Percentiles rank a stretch among this genome's conserved stretches.
Conservation (phyloP, 2,797 vertebrate genomes). For the Alauda arvensis region DNA sequence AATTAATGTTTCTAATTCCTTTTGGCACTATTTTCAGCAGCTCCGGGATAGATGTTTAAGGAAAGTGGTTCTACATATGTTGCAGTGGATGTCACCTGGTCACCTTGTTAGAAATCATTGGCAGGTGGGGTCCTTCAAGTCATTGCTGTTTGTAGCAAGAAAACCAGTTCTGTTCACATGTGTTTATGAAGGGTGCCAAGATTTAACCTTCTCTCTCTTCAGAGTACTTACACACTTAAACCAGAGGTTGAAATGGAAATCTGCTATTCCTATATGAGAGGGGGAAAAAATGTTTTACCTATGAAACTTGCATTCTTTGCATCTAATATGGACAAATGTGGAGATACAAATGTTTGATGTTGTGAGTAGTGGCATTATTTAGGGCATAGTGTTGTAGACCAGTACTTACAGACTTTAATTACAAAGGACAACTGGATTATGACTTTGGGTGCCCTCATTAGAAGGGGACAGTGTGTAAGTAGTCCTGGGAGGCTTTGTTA, state of each 20-base stretch:
- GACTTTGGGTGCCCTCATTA: slow-evolving; percentile 43
- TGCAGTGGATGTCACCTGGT: not conserved
- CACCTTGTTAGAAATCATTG: not conserved
- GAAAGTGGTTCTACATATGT: not conserved
- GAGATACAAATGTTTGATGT: not conserved
- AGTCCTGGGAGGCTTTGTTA: slow-evolving; percentile 35
- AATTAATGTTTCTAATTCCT: not conserved
- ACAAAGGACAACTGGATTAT: not conserved
- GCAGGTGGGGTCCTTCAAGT: not conserved
- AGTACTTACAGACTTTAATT: slow-evolving; percentile 10
- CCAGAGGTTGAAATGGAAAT: not conserved
- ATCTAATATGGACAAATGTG: not conserved
- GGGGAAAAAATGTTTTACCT: not conserved
- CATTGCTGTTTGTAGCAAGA: not conserved
- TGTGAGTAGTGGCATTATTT: not conserved
- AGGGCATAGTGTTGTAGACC: not conserved
- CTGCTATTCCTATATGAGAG: not conserved
- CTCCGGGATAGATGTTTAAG: not conserved
- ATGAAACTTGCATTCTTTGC: not conserved
- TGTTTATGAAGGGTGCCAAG: not conserved
- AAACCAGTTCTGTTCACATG: not conserved
- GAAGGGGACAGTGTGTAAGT: not conserved
- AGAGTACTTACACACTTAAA: not conserved
- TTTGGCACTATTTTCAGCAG: slow-evolving; percentile 6
- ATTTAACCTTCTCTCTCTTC: not conserved